phyloP scores from a whole-genome alignment of 2,113 vertebrate genomes.

The Rynchops niger region DNA sequence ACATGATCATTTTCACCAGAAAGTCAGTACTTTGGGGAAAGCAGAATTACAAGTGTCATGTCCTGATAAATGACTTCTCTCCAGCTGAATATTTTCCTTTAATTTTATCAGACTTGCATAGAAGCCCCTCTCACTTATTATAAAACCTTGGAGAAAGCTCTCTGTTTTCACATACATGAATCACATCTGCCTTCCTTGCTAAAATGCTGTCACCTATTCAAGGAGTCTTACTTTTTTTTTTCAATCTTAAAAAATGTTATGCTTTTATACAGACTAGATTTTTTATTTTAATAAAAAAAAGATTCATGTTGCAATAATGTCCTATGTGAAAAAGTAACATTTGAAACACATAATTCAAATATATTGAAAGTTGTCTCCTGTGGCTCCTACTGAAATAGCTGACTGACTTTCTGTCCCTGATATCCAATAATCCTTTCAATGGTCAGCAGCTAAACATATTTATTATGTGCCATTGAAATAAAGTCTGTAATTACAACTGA shows the following conservation, averaged over 20 bases:
- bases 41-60: conserved; percentile 14
- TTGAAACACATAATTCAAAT: conserved; percentile 28
- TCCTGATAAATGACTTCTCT: conserved; percentile 41
- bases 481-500: neutral
- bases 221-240: neutral
- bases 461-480: neutral
- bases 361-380: conserved; percentile 10
- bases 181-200: neutral
- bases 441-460: conserved; percentile 8
- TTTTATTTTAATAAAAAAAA: conserved; percentile 46
- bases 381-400: neutral
- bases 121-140: neutral
- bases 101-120: neutral
- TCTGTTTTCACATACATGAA: neutral
- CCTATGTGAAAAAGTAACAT: conserved; percentile 8
- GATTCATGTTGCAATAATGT: conserved; percentile 26
- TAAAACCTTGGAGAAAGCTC: neutral
- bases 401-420: neutral
- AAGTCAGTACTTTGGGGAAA: neutral
- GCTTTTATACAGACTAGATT: conserved; percentile 1
- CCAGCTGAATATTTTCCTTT: neutral
- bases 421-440: neutral
- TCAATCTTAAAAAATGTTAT: conserved; percentile 5
- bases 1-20: neutral
- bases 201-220: conserved; percentile 14